A percentile compares a stretch with the other conserved stretches of the same genome.
Conservation (phyloP, 2,797 vertebrate genomes). For the Muraenolepis orangiensis region DNA sequence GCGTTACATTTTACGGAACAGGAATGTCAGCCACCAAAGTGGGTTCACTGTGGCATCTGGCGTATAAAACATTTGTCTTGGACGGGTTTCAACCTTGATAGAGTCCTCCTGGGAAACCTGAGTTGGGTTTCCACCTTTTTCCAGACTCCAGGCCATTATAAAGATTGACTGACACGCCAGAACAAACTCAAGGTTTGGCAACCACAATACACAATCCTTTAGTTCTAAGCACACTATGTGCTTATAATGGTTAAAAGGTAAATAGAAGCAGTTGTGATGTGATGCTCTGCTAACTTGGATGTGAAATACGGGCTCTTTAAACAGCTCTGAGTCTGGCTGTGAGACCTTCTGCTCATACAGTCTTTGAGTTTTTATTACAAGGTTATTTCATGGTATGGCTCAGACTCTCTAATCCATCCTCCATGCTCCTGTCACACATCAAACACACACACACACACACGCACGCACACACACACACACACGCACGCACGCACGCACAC, state of each 20-base stretch:
- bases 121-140: neutral
- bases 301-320: neutral
- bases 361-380: conserved; percentile 22
- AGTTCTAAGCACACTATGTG: neutral
- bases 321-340: neutral
- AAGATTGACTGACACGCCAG: neutral
- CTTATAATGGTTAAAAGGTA: neutral
- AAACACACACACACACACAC: neutral
- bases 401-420: conserved; percentile 54
- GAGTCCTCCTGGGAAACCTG: neutral
- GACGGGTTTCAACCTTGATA: neutral
- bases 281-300: neutral
- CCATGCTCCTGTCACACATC: conserved; percentile 50
- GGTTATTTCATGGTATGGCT: conserved; percentile 50
- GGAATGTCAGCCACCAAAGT: neutral
- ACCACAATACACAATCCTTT: neutral
- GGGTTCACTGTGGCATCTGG: neutral
- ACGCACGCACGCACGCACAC: conserved; percentile 46
- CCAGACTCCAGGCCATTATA: neutral
- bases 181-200: neutral
- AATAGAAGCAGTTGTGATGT: neutral
- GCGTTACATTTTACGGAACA: neutral
- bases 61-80: neutral
- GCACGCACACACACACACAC: conserved; percentile 17
- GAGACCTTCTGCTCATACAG: neutral